Evolutionary conservation across 2,113 vertebrate genomes (phyloP).

Genomic region (Lontra canadensis): DNA sequence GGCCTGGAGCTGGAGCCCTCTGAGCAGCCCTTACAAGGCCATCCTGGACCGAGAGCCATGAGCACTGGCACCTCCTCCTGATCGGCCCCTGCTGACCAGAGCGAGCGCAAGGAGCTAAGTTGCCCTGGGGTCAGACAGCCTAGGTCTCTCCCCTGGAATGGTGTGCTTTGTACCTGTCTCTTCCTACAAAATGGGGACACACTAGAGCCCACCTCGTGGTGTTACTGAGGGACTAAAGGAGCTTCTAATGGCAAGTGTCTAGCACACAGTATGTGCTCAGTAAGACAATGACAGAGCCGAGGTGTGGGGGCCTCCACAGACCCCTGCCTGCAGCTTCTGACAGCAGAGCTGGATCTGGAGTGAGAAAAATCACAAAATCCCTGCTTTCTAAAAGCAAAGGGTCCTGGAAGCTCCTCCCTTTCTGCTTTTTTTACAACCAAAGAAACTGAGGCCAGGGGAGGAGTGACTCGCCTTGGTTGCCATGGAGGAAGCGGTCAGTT

Average conservation of each 20-base stretch:
- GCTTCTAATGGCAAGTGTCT: not conserved
- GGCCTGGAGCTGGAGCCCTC: not conserved
- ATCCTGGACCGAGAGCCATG: not conserved
- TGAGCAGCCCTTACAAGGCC: not conserved
- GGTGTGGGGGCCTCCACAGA: not conserved
- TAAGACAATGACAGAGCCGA: not conserved
- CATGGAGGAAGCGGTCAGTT: not conserved
- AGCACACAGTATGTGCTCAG: not conserved
- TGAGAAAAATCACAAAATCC: not conserved
- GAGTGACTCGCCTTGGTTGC: not conserved
- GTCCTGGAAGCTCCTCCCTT: not conserved
- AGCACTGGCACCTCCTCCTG: not conserved
- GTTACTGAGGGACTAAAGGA: not conserved
- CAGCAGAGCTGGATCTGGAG: not conserved
- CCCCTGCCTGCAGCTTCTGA: not conserved
- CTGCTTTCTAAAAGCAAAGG: not conserved
- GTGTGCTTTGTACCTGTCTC: too few species aligned
- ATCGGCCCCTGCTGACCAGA: accelerated
- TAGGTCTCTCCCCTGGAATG: not conserved
- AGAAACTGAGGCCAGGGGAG: not conserved
- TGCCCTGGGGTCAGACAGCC: not conserved
- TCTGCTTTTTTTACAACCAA: not conserved
- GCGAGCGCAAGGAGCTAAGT: not conserved
- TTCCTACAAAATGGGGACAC: not conserved
- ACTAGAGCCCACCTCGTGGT: accelerated